A percentile compares a stretch with the other conserved stretches of the same genome.
These are phyloP conservation scores for Heteromurus nitidus DNA, from an alignment of 2,888 invertebrate species.

Conservation along the genomic window DNA sequence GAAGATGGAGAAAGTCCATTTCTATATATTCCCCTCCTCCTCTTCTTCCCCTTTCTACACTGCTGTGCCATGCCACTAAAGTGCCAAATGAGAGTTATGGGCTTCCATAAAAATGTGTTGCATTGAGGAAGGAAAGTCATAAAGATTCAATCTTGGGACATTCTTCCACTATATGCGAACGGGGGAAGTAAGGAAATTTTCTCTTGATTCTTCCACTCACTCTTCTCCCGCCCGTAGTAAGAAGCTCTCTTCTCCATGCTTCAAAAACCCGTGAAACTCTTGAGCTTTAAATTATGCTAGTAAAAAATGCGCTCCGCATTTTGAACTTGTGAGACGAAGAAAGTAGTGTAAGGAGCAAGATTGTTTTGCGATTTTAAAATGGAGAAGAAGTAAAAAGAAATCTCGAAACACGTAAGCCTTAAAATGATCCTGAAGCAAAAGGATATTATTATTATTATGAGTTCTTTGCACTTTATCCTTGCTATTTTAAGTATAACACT, in stretches of 20 bases:
- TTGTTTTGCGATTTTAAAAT: background rate
- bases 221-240: background rate
- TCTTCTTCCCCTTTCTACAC: background rate
- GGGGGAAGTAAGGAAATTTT: background rate
- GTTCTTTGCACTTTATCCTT: too few relatives aligned
- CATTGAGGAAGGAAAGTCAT: slow-evolving; percentile 70
- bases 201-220: background rate
- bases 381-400: slow-evolving; percentile 13
- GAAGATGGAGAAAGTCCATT: slow-evolving; percentile 47
- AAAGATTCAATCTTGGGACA: slow-evolving; percentile 72
- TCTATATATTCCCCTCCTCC: background rate
- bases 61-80: slow-evolving; percentile 46
- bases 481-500: too few relatives aligned
- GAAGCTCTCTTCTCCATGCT: background rate
- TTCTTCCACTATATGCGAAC: slow-evolving; percentile 40
- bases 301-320: slow-evolving; percentile 2
- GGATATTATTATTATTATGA: too few relatives aligned
- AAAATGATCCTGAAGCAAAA: too few relatives aligned
- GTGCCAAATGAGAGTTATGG: slow-evolving; percentile 70
- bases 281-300: slow-evolving; percentile 45
- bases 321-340: background rate
- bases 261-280: slow-evolving; percentile 31
- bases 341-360: too few relatives aligned
- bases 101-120: slow-evolving; percentile 68
- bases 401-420: too few relatives aligned